Evolutionary conservation across 2,888 invertebrate species (phyloP).

Genomic region (Hyles lineata): DNA sequence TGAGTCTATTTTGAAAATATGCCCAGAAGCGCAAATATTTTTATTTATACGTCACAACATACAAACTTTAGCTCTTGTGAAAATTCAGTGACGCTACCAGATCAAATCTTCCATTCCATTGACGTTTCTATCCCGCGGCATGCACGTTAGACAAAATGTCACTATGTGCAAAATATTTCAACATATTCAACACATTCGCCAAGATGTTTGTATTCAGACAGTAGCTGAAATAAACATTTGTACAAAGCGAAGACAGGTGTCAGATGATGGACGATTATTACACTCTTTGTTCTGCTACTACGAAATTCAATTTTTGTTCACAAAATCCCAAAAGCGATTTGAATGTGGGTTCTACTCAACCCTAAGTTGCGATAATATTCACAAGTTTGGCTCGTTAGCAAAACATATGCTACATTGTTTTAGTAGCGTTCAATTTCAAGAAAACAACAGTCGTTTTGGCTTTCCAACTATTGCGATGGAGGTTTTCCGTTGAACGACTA

Average conservation of each 20-base stretch:
- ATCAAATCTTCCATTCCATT: constrained; percentile 6
- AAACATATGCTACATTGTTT: constrained; percentile 17
- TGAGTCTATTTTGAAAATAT: background rate
- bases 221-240: constrained; percentile 41
- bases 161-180: constrained; percentile 21
- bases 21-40: background rate
- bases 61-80: background rate
- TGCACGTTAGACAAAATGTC: constrained; percentile 12
- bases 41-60: background rate
- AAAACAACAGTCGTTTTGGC: constrained; percentile 13
- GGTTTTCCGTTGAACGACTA: constrained; percentile 1
- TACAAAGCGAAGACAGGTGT: constrained; percentile 52
- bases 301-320: constrained; percentile 46
- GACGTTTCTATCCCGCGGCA: constrained; percentile 4
- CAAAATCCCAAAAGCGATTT: constrained; percentile 30
- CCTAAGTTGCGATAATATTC: background rate
- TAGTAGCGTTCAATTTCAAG: constrained; percentile 11
- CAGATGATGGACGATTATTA: constrained; percentile 57
- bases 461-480: constrained; percentile 11
- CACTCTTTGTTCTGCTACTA: constrained; percentile 47
- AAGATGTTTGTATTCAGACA: constrained; percentile 53
- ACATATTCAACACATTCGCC: constrained; percentile 33
- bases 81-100: background rate
- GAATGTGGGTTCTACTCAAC: background rate
- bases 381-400: constrained; percentile 13